Base-by-base conservation (phyloP, 23 tunicate species). In the Trididemnum miniatum region DNA sequence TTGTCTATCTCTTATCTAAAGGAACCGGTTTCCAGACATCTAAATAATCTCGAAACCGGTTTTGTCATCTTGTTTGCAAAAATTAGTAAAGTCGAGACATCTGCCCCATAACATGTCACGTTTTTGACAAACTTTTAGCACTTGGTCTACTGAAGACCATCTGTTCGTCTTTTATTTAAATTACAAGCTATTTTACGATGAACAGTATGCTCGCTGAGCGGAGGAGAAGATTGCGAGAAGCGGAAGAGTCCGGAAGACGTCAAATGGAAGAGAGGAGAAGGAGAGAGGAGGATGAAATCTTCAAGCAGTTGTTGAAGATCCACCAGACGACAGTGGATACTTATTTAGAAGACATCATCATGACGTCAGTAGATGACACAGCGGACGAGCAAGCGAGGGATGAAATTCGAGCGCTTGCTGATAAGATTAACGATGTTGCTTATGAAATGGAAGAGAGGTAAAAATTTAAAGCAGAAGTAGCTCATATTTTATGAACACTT, bases 281-380 rank as follows among this genome's bases (percentile, higher is more conserved):
- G 35, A 73, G 99, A 33, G 99, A 95, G 37, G 99, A 95, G 79
- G 99, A 95, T 79, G 99, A 95, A 71, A 95, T 95, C 65, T 95
- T 90, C 83, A 89, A 90, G 57, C 96, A 95, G 79, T 65, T 95
- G 22, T 40, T 87, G 63, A 87, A 80, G 52, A 65, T 93, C 20
- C 98, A 93, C 59, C 98, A 93, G 51, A 74, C 77, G 20, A 93
- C 98, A 0, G 98, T 93, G 52, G 98, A 93, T 65, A 93, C 98
- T 15, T 93, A 93, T 60, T 35, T 93, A 83, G 98, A 93, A 64
- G 98, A 93, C 73, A 84, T 93, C 9, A 71, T 93, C 33, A 84
- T 93, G 80, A 50, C 37, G 23, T 76, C 93, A 22, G 89, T 84
- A 34, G 89, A 88, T 33, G 52, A 51, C 39, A 93, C 98, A 31